Evolutionary conservation across 2,888 invertebrate genomes (phyloP).

Genomic region (Polydrusus pterygomalis): DNA sequence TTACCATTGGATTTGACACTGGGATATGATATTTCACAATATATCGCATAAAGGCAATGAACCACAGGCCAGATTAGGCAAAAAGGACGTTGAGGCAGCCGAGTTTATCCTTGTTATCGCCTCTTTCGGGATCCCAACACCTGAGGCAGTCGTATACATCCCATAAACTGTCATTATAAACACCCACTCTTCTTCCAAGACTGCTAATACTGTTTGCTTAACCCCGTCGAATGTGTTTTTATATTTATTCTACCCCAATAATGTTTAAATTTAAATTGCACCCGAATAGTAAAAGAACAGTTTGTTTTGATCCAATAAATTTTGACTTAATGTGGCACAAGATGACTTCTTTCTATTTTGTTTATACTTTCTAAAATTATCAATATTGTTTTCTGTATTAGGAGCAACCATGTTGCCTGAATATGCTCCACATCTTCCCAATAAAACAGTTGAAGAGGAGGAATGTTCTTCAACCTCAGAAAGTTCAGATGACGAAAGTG

Average conservation of each 20-base stretch:
- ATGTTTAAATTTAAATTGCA: slow-evolving; percentile 33
- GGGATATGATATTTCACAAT: slow-evolving; percentile 72
- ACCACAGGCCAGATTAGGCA: slow-evolving; percentile 69
- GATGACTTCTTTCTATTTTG: too few species aligned
- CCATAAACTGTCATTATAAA: slow-evolving; percentile 66
- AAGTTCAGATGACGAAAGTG: too few species aligned
- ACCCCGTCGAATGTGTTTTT: slow-evolving; percentile 55
- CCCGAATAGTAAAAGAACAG: background rate
- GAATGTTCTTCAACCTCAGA: too few species aligned
- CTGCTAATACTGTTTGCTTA: slow-evolving; percentile 56
- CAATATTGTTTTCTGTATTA: too few species aligned
- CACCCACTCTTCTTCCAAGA: slow-evolving; percentile 59
- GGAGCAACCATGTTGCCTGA: too few species aligned
- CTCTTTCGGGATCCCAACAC: slow-evolving; percentile 70
- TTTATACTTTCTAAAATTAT: too few species aligned
- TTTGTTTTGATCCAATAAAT: background rate
- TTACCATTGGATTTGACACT: slow-evolving; percentile 72
- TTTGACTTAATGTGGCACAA: background rate
- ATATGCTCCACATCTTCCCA: too few species aligned
- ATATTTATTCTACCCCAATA: slow-evolving; percentile 56
- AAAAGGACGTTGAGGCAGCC: slow-evolving; percentile 63
- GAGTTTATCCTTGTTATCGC: slow-evolving; percentile 73
- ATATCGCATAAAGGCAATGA: slow-evolving; percentile 68
- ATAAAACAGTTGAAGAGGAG: too few species aligned
- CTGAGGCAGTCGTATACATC: slow-evolving; percentile 67